Base-by-base conservation (phyloP, 2,113 vertebrate genomes). In the Myotis yumanensis region DNA sequence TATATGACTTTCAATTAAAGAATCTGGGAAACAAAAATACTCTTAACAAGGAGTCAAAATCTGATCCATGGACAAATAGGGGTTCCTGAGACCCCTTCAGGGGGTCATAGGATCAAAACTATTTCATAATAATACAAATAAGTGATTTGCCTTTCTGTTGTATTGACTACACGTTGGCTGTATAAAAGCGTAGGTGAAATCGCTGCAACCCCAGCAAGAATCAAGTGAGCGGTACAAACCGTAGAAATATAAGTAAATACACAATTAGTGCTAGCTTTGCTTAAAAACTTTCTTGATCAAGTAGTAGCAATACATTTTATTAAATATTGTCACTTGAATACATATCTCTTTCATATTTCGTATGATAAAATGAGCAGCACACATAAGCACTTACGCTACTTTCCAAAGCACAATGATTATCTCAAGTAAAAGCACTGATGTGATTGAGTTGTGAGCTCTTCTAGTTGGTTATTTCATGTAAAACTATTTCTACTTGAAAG, bases 401-500 rank as follows among this genome's bases (percentile, higher is more conserved):
- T 76, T 51, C 22, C 43, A 82, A 93, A 89, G 40, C 28, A 77
- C n/a, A 89, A 71, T 22, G n/a, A 32, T 40, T 89, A 32, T 48
- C 23, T 89, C 48, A 48, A 86, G 84, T 69, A 83, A 89, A 95
- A 75, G 9, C 59, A 46, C 28, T 22, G 15, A 40, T 43, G 15
- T 89, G 28, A 75, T 48, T 91, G 76, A 89, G 35, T 18, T 77
- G 3, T 87, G 40, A 77, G 30, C n/a, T 86, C n/a, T 86, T 85
- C 72, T 71, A 51, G 35, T 20, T 88, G 35, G 88, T 85, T 93
- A 82, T 73, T 91, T 87, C 68, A 85, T 37, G n/a, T 82, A 82
- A 93, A 96, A 94, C 69, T 23, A 93, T 95, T 93, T 89, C 52
- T 86, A 52, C 79, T 94, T 86, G 37, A 89, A 93, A 93, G 35